Evolutionary conservation across 1,140 invertebrate genomes (phyloP).

Genomic region (Marisa cornuarietis): DNA sequence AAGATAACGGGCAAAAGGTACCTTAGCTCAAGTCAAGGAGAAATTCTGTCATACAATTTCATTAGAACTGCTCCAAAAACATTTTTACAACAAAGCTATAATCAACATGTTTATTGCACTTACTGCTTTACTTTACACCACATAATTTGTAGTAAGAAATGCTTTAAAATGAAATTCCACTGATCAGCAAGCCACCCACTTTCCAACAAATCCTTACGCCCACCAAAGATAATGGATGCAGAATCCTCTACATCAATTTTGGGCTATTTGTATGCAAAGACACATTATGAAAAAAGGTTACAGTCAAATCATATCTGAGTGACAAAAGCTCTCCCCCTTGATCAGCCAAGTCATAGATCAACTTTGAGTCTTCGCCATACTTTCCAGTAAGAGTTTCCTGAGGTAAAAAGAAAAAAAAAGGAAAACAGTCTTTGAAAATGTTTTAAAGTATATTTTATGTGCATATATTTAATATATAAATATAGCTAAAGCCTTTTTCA

Average conservation of each 20-base stretch:
- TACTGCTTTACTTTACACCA: too few species aligned
- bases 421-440: background rate
- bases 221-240: background rate
- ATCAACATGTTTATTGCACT: too few species aligned
- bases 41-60: background rate
- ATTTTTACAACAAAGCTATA: background rate
- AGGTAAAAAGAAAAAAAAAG: background rate
- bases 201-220: background rate
- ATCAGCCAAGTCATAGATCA: slow-evolving; percentile 98
- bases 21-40: slow-evolving; percentile 71
- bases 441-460: background rate
- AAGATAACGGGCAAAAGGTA: slow-evolving; percentile 96
- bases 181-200: too few species aligned
- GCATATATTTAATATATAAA: too few species aligned
- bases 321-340: slow-evolving; percentile 91
- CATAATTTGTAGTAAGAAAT: too few species aligned
- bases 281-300: slow-evolving; percentile 54
- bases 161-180: too few species aligned
- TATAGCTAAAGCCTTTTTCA: too few species aligned
- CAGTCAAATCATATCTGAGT: slow-evolving; percentile 71
- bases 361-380: slow-evolving; percentile 99
- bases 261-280: too few species aligned
- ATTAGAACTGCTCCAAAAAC: background rate
- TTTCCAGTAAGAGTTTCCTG: slow-evolving; percentile 98
- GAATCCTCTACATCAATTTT: background rate